Percentiles rank a stretch among this genome's conserved stretches.
Conservation (phyloP, 2,888 invertebrate species). For the Pseudococcus viburni region DNA sequence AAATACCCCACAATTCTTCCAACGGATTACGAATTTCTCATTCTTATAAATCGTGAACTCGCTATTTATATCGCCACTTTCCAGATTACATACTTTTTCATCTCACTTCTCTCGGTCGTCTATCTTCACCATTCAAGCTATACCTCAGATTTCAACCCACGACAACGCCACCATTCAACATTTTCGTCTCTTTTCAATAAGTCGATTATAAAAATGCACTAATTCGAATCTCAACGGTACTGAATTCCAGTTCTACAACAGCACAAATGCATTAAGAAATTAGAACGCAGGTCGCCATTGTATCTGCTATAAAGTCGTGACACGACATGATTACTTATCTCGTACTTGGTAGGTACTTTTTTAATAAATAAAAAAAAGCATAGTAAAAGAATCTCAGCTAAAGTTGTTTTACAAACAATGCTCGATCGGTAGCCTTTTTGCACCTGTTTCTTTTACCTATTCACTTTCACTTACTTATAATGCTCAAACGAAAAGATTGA, state of each 20-base stretch:
- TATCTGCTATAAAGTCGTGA: slow-evolving; percentile 34
- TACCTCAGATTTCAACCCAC: neutral
- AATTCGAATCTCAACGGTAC: slow-evolving; percentile 31
- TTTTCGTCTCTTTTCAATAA: slow-evolving; percentile 30
- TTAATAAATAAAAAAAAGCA: slow-evolving; percentile 11
- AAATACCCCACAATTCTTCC: neutral
- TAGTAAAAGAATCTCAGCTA: neutral
- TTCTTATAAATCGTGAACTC: neutral
- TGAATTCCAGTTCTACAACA: slow-evolving; percentile 43
- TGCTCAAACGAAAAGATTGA: neutral
- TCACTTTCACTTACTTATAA: slow-evolving; percentile 29
- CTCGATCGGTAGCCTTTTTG: slow-evolving; percentile 26
- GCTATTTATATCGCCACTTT: neutral
- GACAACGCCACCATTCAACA: slow-evolving; percentile 11
- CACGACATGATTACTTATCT: slow-evolving; percentile 45
- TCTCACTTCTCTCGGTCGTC: neutral
- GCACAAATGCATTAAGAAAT: slow-evolving; percentile 51
- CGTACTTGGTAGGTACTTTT: slow-evolving; percentile 25
- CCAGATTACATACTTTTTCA: slow-evolving; percentile 1
- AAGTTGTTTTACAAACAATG: slow-evolving; percentile 52
- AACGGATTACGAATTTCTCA: neutral
- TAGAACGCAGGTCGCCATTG: slow-evolving; percentile 41
- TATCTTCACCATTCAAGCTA: neutral
- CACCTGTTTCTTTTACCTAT: slow-evolving; percentile 36
- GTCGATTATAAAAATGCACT: slow-evolving; percentile 19